phyloP scores from a whole-genome alignment of 2,888 invertebrate genomes.

The Tenthredo notha region DNA sequence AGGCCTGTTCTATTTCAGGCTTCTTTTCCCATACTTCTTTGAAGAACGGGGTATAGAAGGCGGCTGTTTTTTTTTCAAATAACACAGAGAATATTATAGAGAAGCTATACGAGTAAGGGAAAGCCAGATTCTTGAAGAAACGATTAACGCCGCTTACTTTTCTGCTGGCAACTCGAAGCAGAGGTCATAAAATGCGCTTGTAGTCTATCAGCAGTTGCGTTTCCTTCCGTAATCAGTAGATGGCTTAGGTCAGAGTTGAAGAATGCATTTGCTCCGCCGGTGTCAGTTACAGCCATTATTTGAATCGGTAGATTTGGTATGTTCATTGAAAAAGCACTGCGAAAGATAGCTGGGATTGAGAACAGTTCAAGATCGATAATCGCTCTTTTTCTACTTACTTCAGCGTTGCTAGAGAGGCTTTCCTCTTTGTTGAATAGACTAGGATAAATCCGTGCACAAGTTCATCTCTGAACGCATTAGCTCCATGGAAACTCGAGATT shows the following conservation, averaged over 20 bases:
- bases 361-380: constrained; percentile 33
- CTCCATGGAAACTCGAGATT: constrained; percentile 96
- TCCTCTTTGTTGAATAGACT: constrained; percentile 96
- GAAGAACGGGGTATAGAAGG: constrained; percentile 97
- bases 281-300: constrained; percentile 95
- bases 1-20: constrained; percentile 95
- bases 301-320: constrained; percentile 96
- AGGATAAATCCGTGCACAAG: constrained; percentile 97
- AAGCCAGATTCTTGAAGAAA: not conserved
- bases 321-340: constrained; percentile 94
- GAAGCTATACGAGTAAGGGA: constrained; percentile 37
- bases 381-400: constrained; percentile 82
- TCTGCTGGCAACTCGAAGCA: constrained; percentile 90
- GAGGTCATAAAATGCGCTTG: constrained; percentile 96
- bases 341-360: constrained; percentile 62
- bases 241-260: constrained; percentile 95
- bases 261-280: constrained; percentile 93
- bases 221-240: constrained; percentile 95
- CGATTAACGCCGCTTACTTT: constrained; percentile 82
- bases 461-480: constrained; percentile 94
- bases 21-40: constrained; percentile 98
- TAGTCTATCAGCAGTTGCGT: constrained; percentile 93
- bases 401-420: constrained; percentile 95
- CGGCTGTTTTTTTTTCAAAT: constrained; percentile 81
- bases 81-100: constrained; percentile 50